These are phyloP conservation scores for Emydura subglobosa DNA, from an alignment of 2,113 vertebrate species.

Conservation along the genomic window DNA sequence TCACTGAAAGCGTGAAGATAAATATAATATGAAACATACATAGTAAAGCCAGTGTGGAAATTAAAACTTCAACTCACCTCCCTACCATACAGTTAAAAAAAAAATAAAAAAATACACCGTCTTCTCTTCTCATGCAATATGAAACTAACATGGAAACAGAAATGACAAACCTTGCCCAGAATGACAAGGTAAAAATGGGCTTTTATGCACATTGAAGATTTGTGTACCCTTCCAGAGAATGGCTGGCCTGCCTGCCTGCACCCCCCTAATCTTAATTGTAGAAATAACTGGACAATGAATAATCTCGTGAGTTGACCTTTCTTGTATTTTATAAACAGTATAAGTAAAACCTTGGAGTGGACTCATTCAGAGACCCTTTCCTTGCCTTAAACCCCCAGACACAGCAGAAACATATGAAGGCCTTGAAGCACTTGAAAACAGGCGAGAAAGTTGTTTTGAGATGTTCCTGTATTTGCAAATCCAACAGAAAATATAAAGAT, in stretches of 20 bases:
- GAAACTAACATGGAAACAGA: neutral
- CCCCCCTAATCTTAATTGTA: neutral
- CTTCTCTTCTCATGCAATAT: neutral
- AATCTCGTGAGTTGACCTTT: neutral
- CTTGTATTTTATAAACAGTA: neutral
- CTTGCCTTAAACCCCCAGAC: neutral
- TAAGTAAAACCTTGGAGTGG: neutral
- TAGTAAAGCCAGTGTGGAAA: neutral
- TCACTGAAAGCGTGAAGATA: fast-evolving
- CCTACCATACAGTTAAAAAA: fast-evolving
- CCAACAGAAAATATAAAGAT: neutral
- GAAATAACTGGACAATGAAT: neutral
- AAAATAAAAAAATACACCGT: neutral
- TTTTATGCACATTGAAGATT: neutral
- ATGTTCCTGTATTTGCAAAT: neutral
- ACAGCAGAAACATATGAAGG: fast-evolving
- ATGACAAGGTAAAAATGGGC: fast-evolving
- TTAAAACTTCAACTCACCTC: fast-evolving
- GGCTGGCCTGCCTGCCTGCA: fast-evolving
- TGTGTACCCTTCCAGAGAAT: neutral
- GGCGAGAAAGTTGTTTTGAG: neutral
- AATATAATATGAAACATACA: fast-evolving
- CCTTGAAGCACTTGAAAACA: neutral
- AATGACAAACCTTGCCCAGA: neutral
- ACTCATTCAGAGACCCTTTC: neutral